Base-by-base conservation (phyloP, 2,888 invertebrate genomes). In the Pristionchus entomophagus region DNA sequence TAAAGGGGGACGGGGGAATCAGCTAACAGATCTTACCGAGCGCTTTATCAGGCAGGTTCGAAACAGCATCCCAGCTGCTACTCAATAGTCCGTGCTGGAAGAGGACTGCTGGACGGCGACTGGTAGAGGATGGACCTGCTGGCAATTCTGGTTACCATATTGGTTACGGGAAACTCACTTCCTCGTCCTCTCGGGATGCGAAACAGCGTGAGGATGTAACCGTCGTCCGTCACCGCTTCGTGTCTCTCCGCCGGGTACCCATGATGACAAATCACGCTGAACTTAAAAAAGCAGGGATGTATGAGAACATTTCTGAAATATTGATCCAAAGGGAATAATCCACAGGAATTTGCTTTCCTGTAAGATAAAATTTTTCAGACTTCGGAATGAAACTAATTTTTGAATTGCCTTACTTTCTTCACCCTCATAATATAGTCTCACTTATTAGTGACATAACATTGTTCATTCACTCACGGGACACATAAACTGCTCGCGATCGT, bases 181-280 rank as follows among this genome's bases (percentile, higher is more conserved):
- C 0, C 32, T 14, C 22, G 1, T 6, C 78, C 78, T 14, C 78
- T 80, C 51, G 78, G 78, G 19, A 80, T 80, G 19, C 78, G 49
- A 32, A 80, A 80, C 5, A 80, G 78, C 4, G 78, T 80, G 51
- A 80, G n/a, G 19, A 80, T 51, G 78, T 80, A 80, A 2, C 78
- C 78, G 78, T 80, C 78, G 8, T 90, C 87, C 35, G 93, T 86
- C 94, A 94, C 53, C 91, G 90, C 73, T 94, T 91, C 92, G 88
- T 95, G 94, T 49, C 93, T 92, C 90, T 95, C 95, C 38, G 94
- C 91, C 22, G 94, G 94, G 91, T 95, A 95, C 19, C 95, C 95
- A 88, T 94, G 94, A 88, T 94, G 94, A n/a, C 88, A 89, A 26
- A 94, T 94, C 49, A 95, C 88, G 88, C 94, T 94, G 0, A 92